phyloP scores from a whole-genome alignment of 2,797 vertebrate species.

The Petrocephalus schoutedeni region DNA sequence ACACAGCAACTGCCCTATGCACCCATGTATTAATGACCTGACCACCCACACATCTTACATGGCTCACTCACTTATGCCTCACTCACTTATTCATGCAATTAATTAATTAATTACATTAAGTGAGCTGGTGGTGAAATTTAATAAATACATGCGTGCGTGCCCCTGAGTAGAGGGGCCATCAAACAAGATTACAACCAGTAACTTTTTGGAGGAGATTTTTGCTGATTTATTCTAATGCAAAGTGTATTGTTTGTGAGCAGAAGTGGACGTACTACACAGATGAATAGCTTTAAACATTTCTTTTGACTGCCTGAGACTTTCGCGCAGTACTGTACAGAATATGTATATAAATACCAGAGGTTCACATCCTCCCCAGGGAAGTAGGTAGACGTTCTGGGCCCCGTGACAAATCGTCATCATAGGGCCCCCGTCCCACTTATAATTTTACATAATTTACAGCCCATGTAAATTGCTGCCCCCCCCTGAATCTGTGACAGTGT shows the following conservation, averaged over 20 bases:
- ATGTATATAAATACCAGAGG: background rate
- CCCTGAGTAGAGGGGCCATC: background rate
- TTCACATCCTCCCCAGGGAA: background rate
- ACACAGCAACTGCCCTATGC: background rate
- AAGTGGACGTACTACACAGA: background rate
- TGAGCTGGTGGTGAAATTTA: background rate
- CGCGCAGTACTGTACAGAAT: background rate
- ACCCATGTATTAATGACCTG: background rate
- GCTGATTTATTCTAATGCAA: background rate
- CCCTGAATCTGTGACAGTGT: background rate
- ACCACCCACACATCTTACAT: background rate
- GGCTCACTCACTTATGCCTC: background rate
- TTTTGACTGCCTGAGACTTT: background rate
- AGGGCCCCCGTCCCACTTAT: background rate
- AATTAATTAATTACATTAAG: background rate
- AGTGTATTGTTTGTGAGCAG: background rate
- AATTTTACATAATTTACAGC: background rate
- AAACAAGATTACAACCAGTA: background rate
- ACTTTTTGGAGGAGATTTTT: background rate
- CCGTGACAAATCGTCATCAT: background rate
- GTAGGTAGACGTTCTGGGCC: background rate
- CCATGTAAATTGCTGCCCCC: background rate
- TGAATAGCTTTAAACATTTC: background rate
- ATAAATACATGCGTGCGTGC: background rate
- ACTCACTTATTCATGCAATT: background rate